Conservation (phyloP, 1,140 invertebrate genomes). For the Drosophila jambulina region DNA sequence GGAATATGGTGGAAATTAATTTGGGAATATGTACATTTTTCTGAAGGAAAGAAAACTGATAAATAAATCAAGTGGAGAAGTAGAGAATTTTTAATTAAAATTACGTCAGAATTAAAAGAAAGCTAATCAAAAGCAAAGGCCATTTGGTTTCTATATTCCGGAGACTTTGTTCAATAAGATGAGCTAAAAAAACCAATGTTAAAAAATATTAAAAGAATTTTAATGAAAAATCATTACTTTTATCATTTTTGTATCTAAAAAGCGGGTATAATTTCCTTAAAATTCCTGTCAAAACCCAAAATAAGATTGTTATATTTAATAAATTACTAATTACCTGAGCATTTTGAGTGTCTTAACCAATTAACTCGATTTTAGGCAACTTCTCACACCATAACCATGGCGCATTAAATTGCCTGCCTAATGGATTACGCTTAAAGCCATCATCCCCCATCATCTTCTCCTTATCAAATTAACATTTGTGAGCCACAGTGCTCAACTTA, state of each 20-base stretch:
- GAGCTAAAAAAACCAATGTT: no score
- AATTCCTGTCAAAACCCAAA: background rate
- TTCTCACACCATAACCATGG: background rate
- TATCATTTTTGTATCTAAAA: background rate
- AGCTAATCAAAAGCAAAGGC: no score
- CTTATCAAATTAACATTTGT: conserved; percentile 42
- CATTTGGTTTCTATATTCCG: no score
- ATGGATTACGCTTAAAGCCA: conserved; percentile 30
- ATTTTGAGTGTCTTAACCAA: background rate
- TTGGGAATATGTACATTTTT: background rate
- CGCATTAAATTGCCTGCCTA: conserved; percentile 31
- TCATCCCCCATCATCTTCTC: conserved; percentile 4
- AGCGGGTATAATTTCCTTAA: background rate
- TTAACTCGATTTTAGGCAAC: conserved; percentile 2
- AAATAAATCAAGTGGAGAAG: background rate
- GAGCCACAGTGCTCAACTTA: conserved; percentile 26
- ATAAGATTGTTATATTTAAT: background rate
- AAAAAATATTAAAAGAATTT: no score
- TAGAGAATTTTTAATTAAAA: no score
- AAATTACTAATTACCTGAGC: background rate
- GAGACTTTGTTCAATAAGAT: no score
- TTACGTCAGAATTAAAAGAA: background rate
- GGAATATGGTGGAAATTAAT: conserved; percentile 1
- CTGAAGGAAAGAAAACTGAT: background rate
- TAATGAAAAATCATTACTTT: no score